These are phyloP conservation scores for Oncopodura yosiiana DNA, from an alignment of 1,140 invertebrate genomes.

Conservation along the genomic window DNA sequence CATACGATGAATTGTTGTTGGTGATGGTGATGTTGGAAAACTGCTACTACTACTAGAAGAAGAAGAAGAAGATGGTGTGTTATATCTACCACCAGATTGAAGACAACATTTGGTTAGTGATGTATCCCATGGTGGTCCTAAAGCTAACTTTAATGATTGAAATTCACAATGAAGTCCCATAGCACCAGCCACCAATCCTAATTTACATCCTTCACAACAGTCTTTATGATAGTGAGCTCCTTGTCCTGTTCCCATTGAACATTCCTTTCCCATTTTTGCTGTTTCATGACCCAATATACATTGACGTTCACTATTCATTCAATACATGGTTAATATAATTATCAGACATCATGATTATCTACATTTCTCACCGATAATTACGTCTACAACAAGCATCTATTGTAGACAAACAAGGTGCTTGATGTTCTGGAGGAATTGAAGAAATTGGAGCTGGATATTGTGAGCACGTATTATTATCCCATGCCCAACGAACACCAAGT, in stretches of 20 bases:
- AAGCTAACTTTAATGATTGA: constrained; percentile 39
- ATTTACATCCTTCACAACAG: constrained; percentile 49
- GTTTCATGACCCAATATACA: constrained; percentile 45
- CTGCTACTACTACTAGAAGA: no score
- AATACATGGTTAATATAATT: background rate
- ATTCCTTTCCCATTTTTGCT: constrained; percentile 42
- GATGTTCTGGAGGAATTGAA: constrained; percentile 41
- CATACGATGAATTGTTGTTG: no score
- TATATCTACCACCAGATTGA: constrained; percentile 37
- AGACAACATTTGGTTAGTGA: constrained; percentile 47
- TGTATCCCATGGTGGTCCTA: constrained; percentile 48
- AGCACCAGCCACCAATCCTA: constrained; percentile 43
- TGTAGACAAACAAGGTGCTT: constrained; percentile 44
- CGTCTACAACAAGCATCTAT: constrained; percentile 47
- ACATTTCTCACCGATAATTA: constrained; percentile 37
- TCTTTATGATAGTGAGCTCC: constrained; percentile 42
- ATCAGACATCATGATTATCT: background rate
- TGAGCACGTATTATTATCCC: constrained; percentile 43
- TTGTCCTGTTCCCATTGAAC: constrained; percentile 35
- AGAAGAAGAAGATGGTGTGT: background rate
- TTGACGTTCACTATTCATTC: constrained; percentile 35
- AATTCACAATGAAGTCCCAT: constrained; percentile 45
- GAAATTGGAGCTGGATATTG: constrained; percentile 43
- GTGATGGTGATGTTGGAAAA: no score
- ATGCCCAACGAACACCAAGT: constrained; percentile 44